Evolutionary conservation across 2,113 vertebrate species (phyloP).

Genomic region (Laticauda colubrina): DNA sequence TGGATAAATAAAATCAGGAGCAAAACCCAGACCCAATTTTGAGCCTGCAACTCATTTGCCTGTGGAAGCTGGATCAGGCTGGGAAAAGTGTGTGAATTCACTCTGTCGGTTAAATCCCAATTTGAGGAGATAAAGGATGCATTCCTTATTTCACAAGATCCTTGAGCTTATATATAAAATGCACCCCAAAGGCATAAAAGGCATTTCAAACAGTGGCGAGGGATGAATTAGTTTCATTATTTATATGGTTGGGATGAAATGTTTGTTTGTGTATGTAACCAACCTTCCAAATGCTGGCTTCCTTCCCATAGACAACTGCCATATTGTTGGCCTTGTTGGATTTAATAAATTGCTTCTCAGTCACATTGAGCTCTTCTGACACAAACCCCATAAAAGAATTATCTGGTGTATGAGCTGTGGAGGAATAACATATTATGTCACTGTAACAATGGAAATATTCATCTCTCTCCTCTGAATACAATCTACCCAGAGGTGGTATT

Average conservation of each 20-base stretch:
- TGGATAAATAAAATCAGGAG: background rate
- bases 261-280: conserved; percentile 11
- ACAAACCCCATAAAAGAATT: conserved; percentile 99
- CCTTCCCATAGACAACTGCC: conserved; percentile 96
- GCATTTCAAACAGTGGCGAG: background rate
- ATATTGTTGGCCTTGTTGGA: conserved; percentile 88
- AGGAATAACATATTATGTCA: background rate
- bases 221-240: background rate
- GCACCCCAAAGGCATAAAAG: background rate
- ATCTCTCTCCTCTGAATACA: background rate
- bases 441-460: background rate
- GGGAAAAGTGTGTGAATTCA: background rate
- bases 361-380: conserved; percentile 89
- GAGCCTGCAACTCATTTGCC: background rate
- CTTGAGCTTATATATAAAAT: background rate
- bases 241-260: background rate
- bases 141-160: background rate
- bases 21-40: background rate
- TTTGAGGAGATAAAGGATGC: background rate
- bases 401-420: conserved; percentile 93
- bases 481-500: background rate
- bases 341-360: conserved; percentile 81
- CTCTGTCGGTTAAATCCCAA: background rate
- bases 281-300: conserved; percentile 97
- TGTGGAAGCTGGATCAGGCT: background rate